Evolutionary conservation across 1,140 invertebrate genomes (phyloP), one percentile per base, ranked within the genome.

Genomic region (Trichomalopsis sarcophagae): DNA sequence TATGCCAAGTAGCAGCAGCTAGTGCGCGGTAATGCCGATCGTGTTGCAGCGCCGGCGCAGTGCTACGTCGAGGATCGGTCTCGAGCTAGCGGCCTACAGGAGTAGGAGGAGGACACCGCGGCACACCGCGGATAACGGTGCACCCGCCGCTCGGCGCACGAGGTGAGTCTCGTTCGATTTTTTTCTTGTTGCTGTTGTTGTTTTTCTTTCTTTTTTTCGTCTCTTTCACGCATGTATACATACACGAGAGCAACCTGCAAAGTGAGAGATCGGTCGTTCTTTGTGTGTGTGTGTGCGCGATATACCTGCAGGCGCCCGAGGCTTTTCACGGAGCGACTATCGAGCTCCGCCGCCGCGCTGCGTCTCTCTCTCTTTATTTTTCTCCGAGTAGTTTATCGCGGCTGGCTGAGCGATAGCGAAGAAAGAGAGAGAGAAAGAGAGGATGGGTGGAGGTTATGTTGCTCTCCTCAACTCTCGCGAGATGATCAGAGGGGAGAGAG

Each of bases 21-120:
- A 33, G 36, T 33, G 73, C 73, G 33, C 36, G 30, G 30, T 13
- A 13, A 71, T 71, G 23, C 69, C 69, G 69, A 71, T 33, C 30
- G 23, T 71, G 23, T 71, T 71, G 69, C 69, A 30, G 69, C 33
- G 73, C 73, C 73, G 73, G 73, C 73, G 30, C 30, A 40, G 33
- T 33, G 68, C 68, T 27, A 71, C 68, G 68, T 33, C 68, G 68
- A 71, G 68, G 68, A 71, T 27, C 68, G 68, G 23, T 33, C 68
- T 30, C 68, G 68, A 71, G 68, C 23, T 30, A 14, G 68, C 68
- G 27, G 23, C 68, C 68, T 71, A 30, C 27, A 68, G 85, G 85
- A 87, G 40, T 44, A 44, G 75, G 62, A 14, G 75, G 73, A 36
- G 50, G 21, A 89, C 88, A 88, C 89, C 88, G 85, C 87, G 83